Percentiles rank a stretch among this genome's conserved stretches.
Evolutionary conservation across 2,888 invertebrate genomes (phyloP).

Genomic region (Melieria crassipennis): DNA sequence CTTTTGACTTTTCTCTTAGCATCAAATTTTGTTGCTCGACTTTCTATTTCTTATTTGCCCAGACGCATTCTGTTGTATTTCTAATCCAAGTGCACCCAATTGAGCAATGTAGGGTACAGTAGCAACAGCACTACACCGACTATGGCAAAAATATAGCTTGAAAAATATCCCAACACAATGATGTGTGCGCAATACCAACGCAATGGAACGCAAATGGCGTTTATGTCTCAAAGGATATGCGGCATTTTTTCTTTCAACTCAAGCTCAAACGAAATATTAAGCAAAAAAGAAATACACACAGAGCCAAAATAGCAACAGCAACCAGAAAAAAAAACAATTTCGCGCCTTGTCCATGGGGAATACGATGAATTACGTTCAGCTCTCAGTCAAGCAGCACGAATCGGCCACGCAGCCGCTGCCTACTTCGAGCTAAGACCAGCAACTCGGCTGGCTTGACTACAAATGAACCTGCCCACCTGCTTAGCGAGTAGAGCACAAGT

Average conservation of each 20-base stretch:
- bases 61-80: too few relatives aligned
- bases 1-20: too few relatives aligned
- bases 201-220: conserved; percentile 49
- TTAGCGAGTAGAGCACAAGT: too few relatives aligned
- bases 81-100: too few relatives aligned
- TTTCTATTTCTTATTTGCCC: too few relatives aligned
- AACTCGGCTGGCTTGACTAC: too few relatives aligned
- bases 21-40: too few relatives aligned
- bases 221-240: conserved; percentile 54
- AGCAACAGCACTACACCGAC: background rate
- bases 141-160: background rate
- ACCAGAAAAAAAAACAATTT: conserved; percentile 3
- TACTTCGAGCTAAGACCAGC: too few relatives aligned
- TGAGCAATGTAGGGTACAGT: background rate
- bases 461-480: too few relatives aligned
- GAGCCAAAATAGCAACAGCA: background rate
- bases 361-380: conserved; percentile 59
- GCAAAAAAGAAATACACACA: conserved; percentile 1
- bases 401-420: too few relatives aligned
- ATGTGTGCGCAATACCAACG: conserved; percentile 41
- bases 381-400: background rate
- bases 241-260: too few relatives aligned
- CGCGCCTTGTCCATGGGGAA: conserved; percentile 47
- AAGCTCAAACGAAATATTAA: conserved; percentile 22
- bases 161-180: conserved; percentile 44